Percentiles rank a stretch among this genome's conserved stretches.
phyloP scores from a whole-genome alignment of 2,888 invertebrate genomes.

The Odontomyia ornata region DNA sequence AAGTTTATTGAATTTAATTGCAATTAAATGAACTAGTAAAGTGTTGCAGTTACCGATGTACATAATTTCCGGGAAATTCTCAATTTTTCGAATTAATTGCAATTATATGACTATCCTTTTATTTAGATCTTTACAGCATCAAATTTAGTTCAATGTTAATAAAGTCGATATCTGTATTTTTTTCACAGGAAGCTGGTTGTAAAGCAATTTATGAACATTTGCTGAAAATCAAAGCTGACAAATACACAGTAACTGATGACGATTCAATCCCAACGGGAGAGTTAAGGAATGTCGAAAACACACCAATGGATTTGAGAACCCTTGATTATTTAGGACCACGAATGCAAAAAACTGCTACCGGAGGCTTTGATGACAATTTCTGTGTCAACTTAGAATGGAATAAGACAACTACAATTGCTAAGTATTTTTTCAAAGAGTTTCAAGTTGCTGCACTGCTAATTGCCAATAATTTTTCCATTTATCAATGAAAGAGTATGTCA shows the following conservation, averaged over 20 bases:
- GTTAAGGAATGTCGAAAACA: conserved; percentile 74
- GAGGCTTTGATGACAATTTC: conserved; percentile 86
- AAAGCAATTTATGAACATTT: conserved; percentile 74
- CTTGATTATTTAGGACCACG: conserved; percentile 73
- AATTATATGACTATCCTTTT: too few relatives aligned
- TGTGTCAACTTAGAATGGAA: conserved; percentile 67
- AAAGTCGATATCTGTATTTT: not conserved
- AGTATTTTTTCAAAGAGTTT: conserved; percentile 61
- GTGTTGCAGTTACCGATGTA: too few relatives aligned
- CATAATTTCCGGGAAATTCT: too few relatives aligned
- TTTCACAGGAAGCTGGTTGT: conserved; percentile 69
- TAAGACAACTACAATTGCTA: conserved; percentile 69
- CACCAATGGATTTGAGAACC: conserved; percentile 77
- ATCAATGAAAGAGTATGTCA: conserved; percentile 68
- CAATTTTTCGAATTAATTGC: too few relatives aligned
- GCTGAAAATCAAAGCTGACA: conserved; percentile 78
- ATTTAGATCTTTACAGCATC: too few relatives aligned
- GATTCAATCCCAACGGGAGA: conserved; percentile 78
- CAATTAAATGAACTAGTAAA: too few relatives aligned
- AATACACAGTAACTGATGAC: conserved; percentile 76
- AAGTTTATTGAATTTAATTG: too few relatives aligned
- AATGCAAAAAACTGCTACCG: conserved; percentile 72
- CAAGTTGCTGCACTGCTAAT: too few relatives aligned
- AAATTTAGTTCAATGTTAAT: too few relatives aligned
- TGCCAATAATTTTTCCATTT: conserved; percentile 43